phyloP scores from a whole-genome alignment of 2,113 vertebrate genomes.

The Pantherophis guttatus region DNA sequence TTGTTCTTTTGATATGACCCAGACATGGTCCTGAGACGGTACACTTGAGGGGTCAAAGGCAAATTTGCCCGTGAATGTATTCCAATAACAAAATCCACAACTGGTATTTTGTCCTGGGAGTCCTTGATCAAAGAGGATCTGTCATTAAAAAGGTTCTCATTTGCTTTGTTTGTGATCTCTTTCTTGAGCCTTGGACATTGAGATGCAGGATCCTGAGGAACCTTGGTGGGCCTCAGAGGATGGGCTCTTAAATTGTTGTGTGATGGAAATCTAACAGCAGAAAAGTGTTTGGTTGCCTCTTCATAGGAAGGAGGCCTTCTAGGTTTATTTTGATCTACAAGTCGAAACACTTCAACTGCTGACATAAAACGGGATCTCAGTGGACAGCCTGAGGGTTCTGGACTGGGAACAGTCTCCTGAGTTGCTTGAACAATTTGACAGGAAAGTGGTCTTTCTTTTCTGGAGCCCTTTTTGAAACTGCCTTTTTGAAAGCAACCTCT shows the following conservation, averaged over 20 bases:
- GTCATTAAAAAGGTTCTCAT: constrained; percentile 28
- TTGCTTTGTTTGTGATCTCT: not conserved
- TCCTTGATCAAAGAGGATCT: constrained; percentile 11
- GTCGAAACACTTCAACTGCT: constrained; percentile 79
- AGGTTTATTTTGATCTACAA: constrained; percentile 74
- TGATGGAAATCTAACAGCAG: constrained; percentile 30
- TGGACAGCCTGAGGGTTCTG: not conserved
- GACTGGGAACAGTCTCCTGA: constrained; percentile 52
- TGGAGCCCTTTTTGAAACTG: constrained; percentile 68
- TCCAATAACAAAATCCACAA: constrained; percentile 21
- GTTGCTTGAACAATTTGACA: constrained; percentile 78
- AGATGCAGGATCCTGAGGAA: constrained; percentile 29
- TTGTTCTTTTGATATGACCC: constrained; percentile 70
- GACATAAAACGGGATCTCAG: constrained; percentile 69
- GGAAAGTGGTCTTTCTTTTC: constrained; percentile 75
- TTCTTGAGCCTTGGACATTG: not conserved
- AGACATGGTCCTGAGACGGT: constrained; percentile 77
- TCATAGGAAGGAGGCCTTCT: constrained; percentile 83
- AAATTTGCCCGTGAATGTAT: constrained; percentile 29
- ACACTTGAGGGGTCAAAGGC: constrained; percentile 51
- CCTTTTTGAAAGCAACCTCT: constrained; percentile 58
- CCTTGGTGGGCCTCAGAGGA: constrained; percentile 63
- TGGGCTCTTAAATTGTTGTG: constrained; percentile 76
- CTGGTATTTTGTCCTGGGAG: constrained; percentile 28
- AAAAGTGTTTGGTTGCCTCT: constrained; percentile 74